phyloP scores from a whole-genome alignment of 2,797 vertebrate genomes.

The Mus minutoides region DNA sequence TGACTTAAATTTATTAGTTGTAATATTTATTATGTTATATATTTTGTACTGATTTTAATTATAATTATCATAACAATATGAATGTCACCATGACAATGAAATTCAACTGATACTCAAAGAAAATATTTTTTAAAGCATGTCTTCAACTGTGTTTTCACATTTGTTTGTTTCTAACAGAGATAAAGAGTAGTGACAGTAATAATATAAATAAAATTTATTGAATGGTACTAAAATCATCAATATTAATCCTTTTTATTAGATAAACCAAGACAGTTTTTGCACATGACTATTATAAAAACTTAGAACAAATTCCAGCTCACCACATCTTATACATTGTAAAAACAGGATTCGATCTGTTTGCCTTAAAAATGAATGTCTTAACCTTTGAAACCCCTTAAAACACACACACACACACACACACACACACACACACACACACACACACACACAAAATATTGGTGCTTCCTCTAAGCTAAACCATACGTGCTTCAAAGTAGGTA shows the following conservation, averaged over 20 bases:
- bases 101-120: not conserved
- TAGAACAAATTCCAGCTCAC: not conserved
- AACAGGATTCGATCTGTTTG: not conserved
- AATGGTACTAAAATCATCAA: not conserved
- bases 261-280: not conserved
- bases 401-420: too few species aligned
- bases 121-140: not conserved
- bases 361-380: not conserved
- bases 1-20: not conserved
- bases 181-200: not conserved
- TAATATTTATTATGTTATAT: not conserved
- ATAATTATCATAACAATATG: not conserved
- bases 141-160: not conserved
- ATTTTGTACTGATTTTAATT: not conserved
- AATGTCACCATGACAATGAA: not conserved
- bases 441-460: not conserved
- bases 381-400: not conserved
- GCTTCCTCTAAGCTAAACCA: not conserved
- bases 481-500: not conserved
- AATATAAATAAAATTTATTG: not conserved
- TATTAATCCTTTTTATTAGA: not conserved
- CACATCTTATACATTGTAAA: not conserved
- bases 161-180: not conserved
- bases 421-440: not conserved
- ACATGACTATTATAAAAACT: not conserved